These are phyloP conservation scores for Diglossa cyanea DNA, from an alignment of 2,797 vertebrate species.

Conservation along the genomic window DNA sequence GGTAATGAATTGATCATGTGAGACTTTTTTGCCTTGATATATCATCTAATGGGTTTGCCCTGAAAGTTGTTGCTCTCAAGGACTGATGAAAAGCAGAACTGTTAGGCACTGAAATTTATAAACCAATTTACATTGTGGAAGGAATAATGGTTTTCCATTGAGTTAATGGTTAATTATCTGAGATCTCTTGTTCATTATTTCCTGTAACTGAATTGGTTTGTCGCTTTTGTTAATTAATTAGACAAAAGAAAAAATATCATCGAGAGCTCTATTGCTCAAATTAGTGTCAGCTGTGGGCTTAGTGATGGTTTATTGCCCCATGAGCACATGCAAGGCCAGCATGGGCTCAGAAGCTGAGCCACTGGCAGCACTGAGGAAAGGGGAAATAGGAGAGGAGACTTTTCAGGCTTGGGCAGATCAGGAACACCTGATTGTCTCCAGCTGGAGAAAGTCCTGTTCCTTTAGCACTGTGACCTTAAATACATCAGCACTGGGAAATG, in stretches of 20 bases:
- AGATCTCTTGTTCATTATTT: slow-evolving; percentile 22
- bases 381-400: background rate
- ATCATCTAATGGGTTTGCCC: background rate
- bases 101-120: slow-evolving; percentile 18
- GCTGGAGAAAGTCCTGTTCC: background rate
- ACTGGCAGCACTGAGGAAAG: background rate
- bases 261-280: background rate
- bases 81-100: background rate
- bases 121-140: slow-evolving; percentile 4
- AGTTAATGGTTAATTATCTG: slow-evolving; percentile 37
- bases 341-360: background rate
- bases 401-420: background rate
- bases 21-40: slow-evolving; percentile 1
- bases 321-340: background rate
- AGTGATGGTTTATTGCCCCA: background rate
- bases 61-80: background rate
- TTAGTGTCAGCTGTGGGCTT: background rate
- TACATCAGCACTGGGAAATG: background rate
- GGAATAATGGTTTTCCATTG: background rate
- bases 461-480: background rate
- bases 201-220: slow-evolving; percentile 23
- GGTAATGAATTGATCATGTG: background rate
- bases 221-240: slow-evolving; percentile 46
- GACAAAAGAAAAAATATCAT: background rate
- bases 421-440: background rate